Base-by-base conservation (phyloP, 2,888 invertebrate genomes). In the Scrobipalpa costella region DNA sequence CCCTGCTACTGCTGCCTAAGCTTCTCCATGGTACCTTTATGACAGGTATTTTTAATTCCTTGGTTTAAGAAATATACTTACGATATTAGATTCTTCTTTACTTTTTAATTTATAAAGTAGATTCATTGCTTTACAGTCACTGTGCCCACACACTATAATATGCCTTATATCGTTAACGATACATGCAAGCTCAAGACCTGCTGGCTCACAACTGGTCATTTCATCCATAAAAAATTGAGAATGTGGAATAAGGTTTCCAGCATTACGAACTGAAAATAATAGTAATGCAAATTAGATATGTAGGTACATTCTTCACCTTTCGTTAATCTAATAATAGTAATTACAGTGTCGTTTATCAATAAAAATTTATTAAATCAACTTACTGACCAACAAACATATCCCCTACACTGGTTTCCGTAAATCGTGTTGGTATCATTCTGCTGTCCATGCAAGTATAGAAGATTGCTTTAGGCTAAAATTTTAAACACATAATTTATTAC, bases 401-500 rank as follows among this genome's bases (percentile, higher is more conserved):
- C 57, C 99, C 99, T 69, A 98, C 97, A 86, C 97, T 95, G 63
- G 97, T 97, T 92, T 98, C 96, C 63, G 98, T 98, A 85, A 98
- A 98, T 83, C 98, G 93, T 65, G 98, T 98, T 27, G 99, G 98
- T 75, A 98, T 95, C 96, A 99, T 97, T 88, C 99, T 93, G 85
- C 98, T 98, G 93, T 99, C 99, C 96, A 99, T 98, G 86, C 99
- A 99, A 52, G 98, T 98, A 88, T 99, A 98, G 92, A 99, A 97
- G 67, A 99, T 96, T 69, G 98, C 98, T 93, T 97, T 97, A 17
- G 99, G 99, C 97, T 99, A 82, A 93, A 93, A 81, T 73, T 71
- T 67, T 34, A 7, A n/a, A 55, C 33, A 33, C 17, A 49, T 19
- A 61, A 64, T 61, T 5, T 55, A 17, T n/a, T n/a, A n/a, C n/a